These are phyloP conservation scores for Riptortus pedestris DNA, from an alignment of 1,140 invertebrate genomes.

Conservation along the genomic window DNA sequence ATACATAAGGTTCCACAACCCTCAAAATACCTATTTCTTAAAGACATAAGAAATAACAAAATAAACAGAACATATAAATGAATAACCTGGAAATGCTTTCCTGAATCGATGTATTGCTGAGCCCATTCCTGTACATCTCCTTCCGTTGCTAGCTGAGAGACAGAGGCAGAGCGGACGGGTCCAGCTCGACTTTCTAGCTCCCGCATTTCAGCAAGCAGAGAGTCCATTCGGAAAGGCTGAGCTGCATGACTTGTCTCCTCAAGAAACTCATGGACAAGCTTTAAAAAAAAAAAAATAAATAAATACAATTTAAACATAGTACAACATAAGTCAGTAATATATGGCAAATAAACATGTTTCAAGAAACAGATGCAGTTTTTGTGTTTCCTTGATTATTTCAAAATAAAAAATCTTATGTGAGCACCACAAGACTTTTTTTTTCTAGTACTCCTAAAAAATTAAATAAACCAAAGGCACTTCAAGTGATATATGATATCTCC, in stretches of 20 bases:
- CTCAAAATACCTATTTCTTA: too few species aligned
- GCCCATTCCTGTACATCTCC: slow-evolving; percentile 39
- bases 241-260: slow-evolving; percentile 49
- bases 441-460: too few species aligned
- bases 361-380: background rate
- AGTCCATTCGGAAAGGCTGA: slow-evolving; percentile 61
- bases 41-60: too few species aligned
- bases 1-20: too few species aligned
- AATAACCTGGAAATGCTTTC: slow-evolving; percentile 45
- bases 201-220: slow-evolving; percentile 46
- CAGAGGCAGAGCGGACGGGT: slow-evolving; percentile 25
- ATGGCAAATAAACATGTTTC: background rate
- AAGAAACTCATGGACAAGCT: slow-evolving; percentile 62
- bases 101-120: slow-evolving; percentile 45
- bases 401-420: too few species aligned
- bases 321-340: too few species aligned
- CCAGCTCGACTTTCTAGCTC: slow-evolving; percentile 39
- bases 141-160: slow-evolving; percentile 28
- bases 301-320: slow-evolving; percentile 3
- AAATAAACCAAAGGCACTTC: too few species aligned
- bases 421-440: too few species aligned
- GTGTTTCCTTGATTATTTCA: background rate
- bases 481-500: too few species aligned
- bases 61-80: too few species aligned
- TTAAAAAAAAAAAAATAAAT: slow-evolving; percentile 32